Conservation (phyloP, 1,140 invertebrate species). For the Ptiloglossa arizonensis region DNA sequence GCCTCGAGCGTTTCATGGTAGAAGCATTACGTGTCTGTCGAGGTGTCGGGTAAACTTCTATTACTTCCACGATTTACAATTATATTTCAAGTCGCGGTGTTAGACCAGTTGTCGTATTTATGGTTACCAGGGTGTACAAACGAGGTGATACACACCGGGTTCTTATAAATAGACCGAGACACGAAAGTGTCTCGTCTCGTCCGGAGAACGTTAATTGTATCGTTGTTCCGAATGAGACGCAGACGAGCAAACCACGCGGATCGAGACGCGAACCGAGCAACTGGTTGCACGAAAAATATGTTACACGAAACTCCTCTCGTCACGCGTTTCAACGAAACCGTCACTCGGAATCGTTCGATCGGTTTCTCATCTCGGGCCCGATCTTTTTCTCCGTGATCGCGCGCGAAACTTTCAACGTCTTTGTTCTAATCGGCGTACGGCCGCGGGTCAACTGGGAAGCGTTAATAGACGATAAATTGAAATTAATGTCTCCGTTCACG, state of each 20-base stretch:
- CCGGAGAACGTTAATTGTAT: constrained; percentile 44
- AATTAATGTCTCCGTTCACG: constrained; percentile 37
- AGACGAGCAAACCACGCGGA: neutral
- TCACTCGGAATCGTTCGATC: neutral
- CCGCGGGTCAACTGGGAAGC: constrained; percentile 29
- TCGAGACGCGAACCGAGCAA: neutral
- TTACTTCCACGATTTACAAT: neutral
- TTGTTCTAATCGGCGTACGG: constrained; percentile 15
- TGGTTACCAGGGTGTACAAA: neutral
- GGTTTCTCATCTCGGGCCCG: neutral
- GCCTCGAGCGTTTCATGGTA: neutral
- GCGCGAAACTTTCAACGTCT: constrained; percentile 2
- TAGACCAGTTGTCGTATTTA: neutral
- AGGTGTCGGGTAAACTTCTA: neutral
- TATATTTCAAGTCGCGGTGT: neutral
- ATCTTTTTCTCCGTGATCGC: too few species aligned
- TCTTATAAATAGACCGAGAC: constrained; percentile 35
- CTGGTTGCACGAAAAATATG: neutral
- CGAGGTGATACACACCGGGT: neutral
- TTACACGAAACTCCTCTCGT: too few species aligned
- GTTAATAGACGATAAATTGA: constrained; percentile 46
- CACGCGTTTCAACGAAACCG: too few species aligned
- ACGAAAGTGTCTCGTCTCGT: neutral
- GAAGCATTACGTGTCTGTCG: neutral
- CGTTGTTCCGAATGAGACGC: constrained; percentile 25